phyloP scores from a whole-genome alignment of 1,140 invertebrate genomes.

The Latrodectus geometricus region DNA sequence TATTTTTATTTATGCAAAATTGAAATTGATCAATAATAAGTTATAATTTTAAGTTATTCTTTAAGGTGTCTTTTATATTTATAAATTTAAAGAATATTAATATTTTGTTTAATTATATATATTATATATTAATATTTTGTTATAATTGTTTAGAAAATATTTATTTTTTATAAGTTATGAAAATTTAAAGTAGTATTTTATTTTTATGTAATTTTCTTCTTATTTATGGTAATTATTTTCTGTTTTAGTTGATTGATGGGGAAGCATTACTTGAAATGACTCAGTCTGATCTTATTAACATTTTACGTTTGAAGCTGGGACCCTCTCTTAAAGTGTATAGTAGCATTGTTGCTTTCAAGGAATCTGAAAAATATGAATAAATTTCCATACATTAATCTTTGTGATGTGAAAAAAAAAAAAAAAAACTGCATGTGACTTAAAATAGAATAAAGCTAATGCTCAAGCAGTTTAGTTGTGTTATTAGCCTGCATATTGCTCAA shows the following conservation, averaged over 20 bases:
- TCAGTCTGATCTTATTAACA: constrained; percentile 92
- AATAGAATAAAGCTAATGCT: constrained; percentile 1
- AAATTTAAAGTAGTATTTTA: too few species aligned
- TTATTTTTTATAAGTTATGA: too few species aligned
- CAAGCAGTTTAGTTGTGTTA: constrained; percentile 8
- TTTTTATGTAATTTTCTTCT: not conserved
- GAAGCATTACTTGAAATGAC: constrained; percentile 92
- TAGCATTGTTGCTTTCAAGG: constrained; percentile 56
- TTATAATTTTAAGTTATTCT: too few species aligned
- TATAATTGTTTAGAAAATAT: too few species aligned
- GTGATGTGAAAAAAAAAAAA: not conserved
- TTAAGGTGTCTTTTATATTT: too few species aligned
- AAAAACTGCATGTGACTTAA: not conserved
- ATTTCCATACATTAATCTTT: not conserved
- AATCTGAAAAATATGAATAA: constrained; percentile 47
- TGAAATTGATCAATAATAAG: too few species aligned
- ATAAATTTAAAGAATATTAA: too few species aligned
- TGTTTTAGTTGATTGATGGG: constrained; percentile 90
- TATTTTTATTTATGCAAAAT: too few species aligned
- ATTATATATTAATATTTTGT: too few species aligned
- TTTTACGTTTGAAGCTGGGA: constrained; percentile 93
- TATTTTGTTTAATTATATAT: too few species aligned
- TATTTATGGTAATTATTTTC: not conserved
- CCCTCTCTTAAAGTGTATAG: constrained; percentile 90
- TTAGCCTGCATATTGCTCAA: constrained; percentile 40